These are phyloP conservation scores for Hephaestus fuliginosus DNA, from an alignment of 2,797 vertebrate genomes.

Conservation along the genomic window DNA sequence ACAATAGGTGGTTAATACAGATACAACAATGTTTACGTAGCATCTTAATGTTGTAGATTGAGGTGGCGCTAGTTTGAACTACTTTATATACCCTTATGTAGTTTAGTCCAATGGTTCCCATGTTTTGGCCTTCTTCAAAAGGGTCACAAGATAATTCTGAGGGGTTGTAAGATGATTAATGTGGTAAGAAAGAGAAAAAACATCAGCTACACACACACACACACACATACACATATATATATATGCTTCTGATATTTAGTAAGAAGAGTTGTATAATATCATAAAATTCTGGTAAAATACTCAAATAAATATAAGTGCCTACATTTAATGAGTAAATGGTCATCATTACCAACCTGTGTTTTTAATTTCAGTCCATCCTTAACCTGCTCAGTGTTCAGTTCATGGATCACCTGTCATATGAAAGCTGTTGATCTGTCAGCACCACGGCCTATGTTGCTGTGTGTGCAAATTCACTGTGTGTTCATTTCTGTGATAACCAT, in stretches of 20 bases:
- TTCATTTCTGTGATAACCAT: no score
- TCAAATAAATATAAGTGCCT: background rate
- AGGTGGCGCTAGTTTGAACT: background rate
- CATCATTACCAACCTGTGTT: no score
- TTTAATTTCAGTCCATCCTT: no score
- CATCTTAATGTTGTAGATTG: background rate
- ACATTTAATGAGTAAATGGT: background rate
- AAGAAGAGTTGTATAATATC: background rate
- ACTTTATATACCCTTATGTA: background rate
- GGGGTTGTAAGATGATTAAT: background rate
- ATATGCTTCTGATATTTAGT: background rate
- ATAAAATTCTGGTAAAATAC: background rate
- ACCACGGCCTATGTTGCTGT: no score
- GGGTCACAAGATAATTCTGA: background rate
- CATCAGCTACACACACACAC: background rate
- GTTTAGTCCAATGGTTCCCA: background rate
- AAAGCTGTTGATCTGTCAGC: no score
- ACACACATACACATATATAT: no score
- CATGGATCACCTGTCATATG: no score
- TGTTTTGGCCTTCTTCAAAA: background rate
- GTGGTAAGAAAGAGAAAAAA: background rate
- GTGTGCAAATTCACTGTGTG: no score
- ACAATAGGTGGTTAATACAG: background rate
- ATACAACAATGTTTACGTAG: conserved; percentile 22
- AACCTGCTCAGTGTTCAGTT: no score